Conservation (phyloP, 2,888 invertebrate species). For the Dusona sp. region DNA sequence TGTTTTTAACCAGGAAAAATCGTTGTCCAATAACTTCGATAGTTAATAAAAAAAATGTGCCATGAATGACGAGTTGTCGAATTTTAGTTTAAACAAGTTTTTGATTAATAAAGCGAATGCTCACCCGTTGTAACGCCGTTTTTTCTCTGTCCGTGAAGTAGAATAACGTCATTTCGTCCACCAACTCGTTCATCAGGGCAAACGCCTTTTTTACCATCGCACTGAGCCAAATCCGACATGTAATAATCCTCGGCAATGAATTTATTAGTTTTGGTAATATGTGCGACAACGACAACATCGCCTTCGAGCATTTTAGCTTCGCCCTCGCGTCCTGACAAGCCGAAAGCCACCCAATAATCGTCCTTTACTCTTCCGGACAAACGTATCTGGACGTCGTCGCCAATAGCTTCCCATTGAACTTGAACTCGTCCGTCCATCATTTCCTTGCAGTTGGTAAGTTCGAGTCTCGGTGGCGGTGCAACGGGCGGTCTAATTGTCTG, state of each 20-base stretch:
- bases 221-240: conserved; percentile 92
- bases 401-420: conserved; percentile 94
- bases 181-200: conserved; percentile 94
- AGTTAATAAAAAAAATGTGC: neutral
- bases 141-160: conserved; percentile 91
- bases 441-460: conserved; percentile 92
- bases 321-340: conserved; percentile 92
- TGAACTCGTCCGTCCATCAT: conserved; percentile 93
- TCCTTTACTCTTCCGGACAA: conserved; percentile 92
- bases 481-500: conserved; percentile 92
- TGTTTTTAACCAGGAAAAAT: too few relatives aligned
- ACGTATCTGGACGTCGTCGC: conserved; percentile 91
- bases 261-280: conserved; percentile 86
- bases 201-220: conserved; percentile 93
- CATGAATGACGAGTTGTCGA: neutral
- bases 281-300: conserved; percentile 94
- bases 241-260: conserved; percentile 94
- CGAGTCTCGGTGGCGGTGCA: conserved; percentile 82
- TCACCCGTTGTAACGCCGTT: conserved; percentile 91
- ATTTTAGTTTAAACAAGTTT: neutral
- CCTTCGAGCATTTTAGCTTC: conserved; percentile 92
- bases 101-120: neutral
- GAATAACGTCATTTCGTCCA: conserved; percentile 91
- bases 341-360: conserved; percentile 96
- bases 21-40: too few relatives aligned